Evolutionary conservation across 2,113 vertebrate species (phyloP).

Genomic region (Pseudorhombus dupliciocellatus): DNA sequence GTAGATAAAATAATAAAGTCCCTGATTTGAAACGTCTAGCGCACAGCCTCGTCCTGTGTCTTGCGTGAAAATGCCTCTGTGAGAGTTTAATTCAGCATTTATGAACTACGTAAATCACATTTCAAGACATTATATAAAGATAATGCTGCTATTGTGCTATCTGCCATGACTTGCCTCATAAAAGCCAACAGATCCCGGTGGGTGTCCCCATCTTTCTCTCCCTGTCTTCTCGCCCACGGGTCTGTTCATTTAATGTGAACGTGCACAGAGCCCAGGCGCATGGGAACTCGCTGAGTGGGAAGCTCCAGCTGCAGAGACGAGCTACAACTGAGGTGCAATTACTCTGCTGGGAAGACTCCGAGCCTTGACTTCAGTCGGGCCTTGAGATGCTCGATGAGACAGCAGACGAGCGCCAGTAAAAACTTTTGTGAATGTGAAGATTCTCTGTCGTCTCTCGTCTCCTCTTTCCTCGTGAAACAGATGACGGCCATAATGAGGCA

Average conservation of each 20-base stretch:
- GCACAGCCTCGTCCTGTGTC: background rate
- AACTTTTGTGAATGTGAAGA: conserved; percentile 47
- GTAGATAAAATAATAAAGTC: background rate
- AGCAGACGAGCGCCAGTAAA: conserved; percentile 61
- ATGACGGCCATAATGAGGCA: conserved; percentile 46
- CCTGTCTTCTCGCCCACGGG: conserved; percentile 1
- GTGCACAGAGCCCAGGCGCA: conserved; percentile 3
- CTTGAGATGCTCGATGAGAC: conserved; percentile 51
- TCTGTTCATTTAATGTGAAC: conserved; percentile 36
- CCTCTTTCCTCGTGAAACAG: conserved; percentile 31
- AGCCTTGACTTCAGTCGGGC: conserved; percentile 43
- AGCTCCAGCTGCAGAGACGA: conserved; percentile 46
- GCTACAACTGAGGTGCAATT: conserved; percentile 60
- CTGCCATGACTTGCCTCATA: conserved; percentile 4
- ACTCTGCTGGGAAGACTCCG: conserved; percentile 28
- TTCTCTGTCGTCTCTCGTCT: conserved; percentile 31
- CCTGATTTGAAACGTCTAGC: background rate
- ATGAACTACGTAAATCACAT: background rate
- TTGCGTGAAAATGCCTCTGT: background rate
- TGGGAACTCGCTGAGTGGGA: conserved; percentile 29
- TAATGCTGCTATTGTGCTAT: conserved; percentile 13
- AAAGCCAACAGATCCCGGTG: conserved; percentile 16
- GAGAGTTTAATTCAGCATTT: conserved; percentile 19
- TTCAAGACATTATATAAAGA: conserved; percentile 27
- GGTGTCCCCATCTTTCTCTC: background rate